Conservation (phyloP, 2,797 vertebrate species). For the Scleropages formosus region DNA sequence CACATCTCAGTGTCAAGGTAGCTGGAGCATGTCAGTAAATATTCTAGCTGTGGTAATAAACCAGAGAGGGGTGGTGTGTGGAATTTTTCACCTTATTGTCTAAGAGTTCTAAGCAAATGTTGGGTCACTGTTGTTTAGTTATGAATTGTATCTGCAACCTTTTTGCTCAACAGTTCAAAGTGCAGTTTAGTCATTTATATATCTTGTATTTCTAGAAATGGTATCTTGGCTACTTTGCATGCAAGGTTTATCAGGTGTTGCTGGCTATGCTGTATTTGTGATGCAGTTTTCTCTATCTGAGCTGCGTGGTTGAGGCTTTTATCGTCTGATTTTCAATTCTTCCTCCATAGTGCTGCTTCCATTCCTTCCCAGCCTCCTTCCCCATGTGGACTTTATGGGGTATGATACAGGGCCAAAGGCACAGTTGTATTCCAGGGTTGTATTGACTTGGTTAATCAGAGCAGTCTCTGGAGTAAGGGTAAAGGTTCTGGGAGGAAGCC, state of each 20-base stretch:
- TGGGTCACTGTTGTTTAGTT: too few species aligned
- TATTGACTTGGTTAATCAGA: conserved; percentile 16
- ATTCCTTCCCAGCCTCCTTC: neutral
- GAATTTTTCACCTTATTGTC: too few species aligned
- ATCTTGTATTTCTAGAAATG: neutral
- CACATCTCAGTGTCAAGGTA: too few species aligned
- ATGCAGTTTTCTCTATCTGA: too few species aligned
- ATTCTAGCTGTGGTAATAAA: too few species aligned
- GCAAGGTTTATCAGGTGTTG: neutral
- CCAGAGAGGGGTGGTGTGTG: too few species aligned
- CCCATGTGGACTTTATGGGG: neutral
- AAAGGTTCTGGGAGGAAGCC: neutral
- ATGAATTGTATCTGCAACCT: too few species aligned
- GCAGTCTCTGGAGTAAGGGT: conserved; percentile 45
- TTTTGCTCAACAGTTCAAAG: too few species aligned
- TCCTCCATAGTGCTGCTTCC: neutral
- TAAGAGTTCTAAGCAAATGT: too few species aligned
- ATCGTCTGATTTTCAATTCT: neutral
- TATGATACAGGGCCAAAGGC: neutral
- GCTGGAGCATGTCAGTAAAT: too few species aligned
- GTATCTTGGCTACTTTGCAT: too few species aligned
- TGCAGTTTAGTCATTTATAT: neutral
- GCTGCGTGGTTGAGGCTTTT: neutral
- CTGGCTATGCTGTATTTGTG: too few species aligned
- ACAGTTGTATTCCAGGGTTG: conserved; percentile 7